Conservation (phyloP, 2,888 invertebrate genomes). For the Hyalella azteca region DNA sequence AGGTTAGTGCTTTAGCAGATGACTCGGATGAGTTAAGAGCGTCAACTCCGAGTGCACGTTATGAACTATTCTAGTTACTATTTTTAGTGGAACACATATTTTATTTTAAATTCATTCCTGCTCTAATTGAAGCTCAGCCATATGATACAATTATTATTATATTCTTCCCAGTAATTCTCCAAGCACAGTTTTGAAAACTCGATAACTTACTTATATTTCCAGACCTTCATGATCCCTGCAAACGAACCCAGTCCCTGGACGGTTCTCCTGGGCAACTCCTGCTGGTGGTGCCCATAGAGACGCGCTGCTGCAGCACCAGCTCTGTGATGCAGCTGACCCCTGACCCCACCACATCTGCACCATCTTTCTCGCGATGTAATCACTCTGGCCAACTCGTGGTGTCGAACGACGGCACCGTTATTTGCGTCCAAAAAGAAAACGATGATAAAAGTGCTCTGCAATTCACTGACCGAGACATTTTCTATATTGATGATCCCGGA, state of each 20-base stretch:
- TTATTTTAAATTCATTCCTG: too few species aligned
- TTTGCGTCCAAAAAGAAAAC: slow-evolving; percentile 1
- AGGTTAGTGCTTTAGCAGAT: neutral
- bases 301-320: neutral
- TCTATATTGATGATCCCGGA: slow-evolving; percentile 1
- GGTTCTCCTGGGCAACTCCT: neutral
- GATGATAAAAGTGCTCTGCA: neutral
- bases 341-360: neutral
- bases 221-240: neutral
- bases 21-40: too few species aligned
- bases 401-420: neutral
- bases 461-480: neutral
- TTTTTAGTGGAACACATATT: too few species aligned
- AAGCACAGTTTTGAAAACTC: too few species aligned
- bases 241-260: slow-evolving; percentile 23
- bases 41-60: too few species aligned
- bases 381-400: neutral
- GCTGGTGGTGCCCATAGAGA: slow-evolving; percentile 21
- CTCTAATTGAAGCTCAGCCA: too few species aligned
- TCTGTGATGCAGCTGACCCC: slow-evolving; percentile 16
- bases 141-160: too few species aligned
- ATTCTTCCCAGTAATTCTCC: too few species aligned
- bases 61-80: too few species aligned
- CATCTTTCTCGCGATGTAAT: neutral
- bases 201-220: too few species aligned